Evolutionary conservation across 2,888 invertebrate species (phyloP), one percentile per base, ranked within the genome.

Genomic region (Microctonus brassicae): DNA sequence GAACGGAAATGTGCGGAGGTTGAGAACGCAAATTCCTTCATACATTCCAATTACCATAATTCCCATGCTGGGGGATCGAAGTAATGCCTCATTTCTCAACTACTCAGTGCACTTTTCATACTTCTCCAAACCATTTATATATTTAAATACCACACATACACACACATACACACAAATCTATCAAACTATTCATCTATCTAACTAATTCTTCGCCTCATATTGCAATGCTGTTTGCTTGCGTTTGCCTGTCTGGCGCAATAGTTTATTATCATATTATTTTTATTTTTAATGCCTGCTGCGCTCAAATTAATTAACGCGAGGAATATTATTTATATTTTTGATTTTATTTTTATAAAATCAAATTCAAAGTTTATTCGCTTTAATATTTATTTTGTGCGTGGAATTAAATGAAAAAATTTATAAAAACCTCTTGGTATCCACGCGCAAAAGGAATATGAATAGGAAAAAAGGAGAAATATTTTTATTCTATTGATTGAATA

Each of bases 401-500:
- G 47, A 47, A 20, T 47, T n/a, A 17, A 20, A n/a, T n/a, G n/a
- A n/a, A n/a, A 13, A 33, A 47, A 58, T 47, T 29, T 20, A 58
- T 29, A 26, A n/a, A n/a, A n/a, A n/a, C n/a, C n/a, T 10, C 36
- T 24, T 39, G 26, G 20, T 53, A 13, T 53, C 22, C 17, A 58
- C 33, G 29, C 42, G 42, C 42, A 58, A 58, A 26, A 47, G 55
- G 13, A 11, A 66, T 24, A 20, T 55, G 57, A 66, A 39, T 57
- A 58, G 11, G 29, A 60, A 33, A 29, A 39, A 52, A 57, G 34
- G 52, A 66, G 34, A 20, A 10, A 36, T 17, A 20, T n/a, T 52
- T 26, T 55, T 29, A 52, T 13, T 20, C 53, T 63, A 60, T 73
- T 42, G 52, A 53, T 34, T 62, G 39, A 65, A 39, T 17, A 24